phyloP scores from a whole-genome alignment of 2,888 invertebrate species.

The Icerya purchasi region DNA sequence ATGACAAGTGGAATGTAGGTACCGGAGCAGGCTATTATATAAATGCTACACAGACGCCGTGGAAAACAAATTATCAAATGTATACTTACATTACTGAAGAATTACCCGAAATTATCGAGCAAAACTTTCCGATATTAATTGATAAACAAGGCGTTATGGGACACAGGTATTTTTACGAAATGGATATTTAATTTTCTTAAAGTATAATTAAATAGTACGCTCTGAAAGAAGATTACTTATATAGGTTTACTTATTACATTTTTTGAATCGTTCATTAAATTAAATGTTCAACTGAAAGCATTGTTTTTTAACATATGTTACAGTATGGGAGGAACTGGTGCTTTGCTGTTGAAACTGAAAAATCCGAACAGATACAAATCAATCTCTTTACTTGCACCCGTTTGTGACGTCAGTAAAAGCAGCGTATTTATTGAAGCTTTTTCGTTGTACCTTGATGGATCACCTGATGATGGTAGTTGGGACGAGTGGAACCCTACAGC shows the following conservation, averaged over 20 bases:
- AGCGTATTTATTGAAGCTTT: constrained; percentile 80
- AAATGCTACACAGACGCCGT: constrained; percentile 74
- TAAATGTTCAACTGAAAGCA: neutral
- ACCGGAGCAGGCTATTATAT: constrained; percentile 89
- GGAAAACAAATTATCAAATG: constrained; percentile 87
- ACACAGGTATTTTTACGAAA: constrained; percentile 39
- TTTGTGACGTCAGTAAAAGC: constrained; percentile 64
- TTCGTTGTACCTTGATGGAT: constrained; percentile 43
- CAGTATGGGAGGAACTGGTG: constrained; percentile 98
- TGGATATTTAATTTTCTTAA: neutral
- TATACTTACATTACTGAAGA: constrained; percentile 81
- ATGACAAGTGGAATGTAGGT: constrained; percentile 85
- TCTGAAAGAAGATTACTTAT: too few relatives aligned
- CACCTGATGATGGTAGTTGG: constrained; percentile 34
- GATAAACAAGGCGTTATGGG: constrained; percentile 55
- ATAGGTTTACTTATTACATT: neutral
- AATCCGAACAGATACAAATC: constrained; percentile 71
- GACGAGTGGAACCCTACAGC: constrained; percentile 72
- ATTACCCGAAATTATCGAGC: constrained; percentile 47
- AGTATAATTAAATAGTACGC: neutral
- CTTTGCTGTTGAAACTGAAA: constrained; percentile 67
- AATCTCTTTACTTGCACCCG: constrained; percentile 89
- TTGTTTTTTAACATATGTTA: too few relatives aligned
- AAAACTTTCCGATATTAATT: constrained; percentile 43
- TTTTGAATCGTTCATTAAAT: neutral